Evolutionary conservation across 2,113 vertebrate genomes (phyloP), one percentile per base, ranked within the genome.

Genomic region (Triplophysa siluroides): DNA sequence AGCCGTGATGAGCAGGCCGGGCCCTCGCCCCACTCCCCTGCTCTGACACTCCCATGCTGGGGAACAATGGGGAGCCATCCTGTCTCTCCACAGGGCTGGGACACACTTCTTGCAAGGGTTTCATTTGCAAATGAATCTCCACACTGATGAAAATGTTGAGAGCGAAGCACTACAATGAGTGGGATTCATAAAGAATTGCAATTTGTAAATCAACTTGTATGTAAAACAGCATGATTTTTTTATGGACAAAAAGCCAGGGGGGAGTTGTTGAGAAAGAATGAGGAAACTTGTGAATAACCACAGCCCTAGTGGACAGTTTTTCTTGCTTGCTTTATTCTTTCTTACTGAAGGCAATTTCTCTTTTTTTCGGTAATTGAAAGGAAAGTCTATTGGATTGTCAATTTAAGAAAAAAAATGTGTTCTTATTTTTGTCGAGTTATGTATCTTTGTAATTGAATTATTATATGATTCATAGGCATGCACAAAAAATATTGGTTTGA

Each of bases 91-190:
- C 96, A 95, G 96, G 95, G 95, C 94, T 92, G 93, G 95, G 95
- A 93, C 94, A 93, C 92, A 93, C 94, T 95, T 94, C 93, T 77
- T 96, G 84, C 93, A 88, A 93, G 95, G 83, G 94, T 98, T 98
- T 96, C 97, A 98, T 98, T 99, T 98, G 96, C 96, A 98, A 98
- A 98, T 97, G 95, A 96, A 94, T 96, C 95, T 94, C 93, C 89
- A 86, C 88, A 91, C 93, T 90, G 94, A 97, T 96, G 95, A 96
- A 96, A 96, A 96, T 95, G 95, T 95, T 91, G 93, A 95, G 94
- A 94, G 94, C 92, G 90, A 90, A 91, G 93, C 92, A 64, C 88
- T 93, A 93, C 93, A 95, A 91, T 96, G 94, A 97, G 95, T 93
- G 92, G 93, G 93, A 91, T 93, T 95, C 94, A 93, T 95, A 95